These are phyloP conservation scores for Athalia cordata DNA, from an alignment of 2,888 invertebrate genomes.

Conservation along the genomic window DNA sequence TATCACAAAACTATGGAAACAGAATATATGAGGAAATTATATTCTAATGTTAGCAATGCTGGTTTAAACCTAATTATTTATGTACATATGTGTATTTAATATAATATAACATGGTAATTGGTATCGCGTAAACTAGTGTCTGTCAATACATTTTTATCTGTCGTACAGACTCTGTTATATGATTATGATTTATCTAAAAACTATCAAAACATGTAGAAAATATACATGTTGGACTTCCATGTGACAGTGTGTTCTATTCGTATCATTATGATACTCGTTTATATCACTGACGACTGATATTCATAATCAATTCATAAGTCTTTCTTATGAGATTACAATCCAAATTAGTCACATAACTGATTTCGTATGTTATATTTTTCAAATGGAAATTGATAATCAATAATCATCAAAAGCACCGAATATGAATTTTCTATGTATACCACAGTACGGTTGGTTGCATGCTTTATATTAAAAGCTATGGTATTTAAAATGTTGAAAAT, in stretches of 20 bases:
- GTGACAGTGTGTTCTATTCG: neutral
- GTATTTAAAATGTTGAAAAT: neutral
- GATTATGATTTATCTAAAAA: constrained; percentile 18
- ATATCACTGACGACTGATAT: neutral
- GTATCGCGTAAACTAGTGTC: constrained; percentile 3
- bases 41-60: constrained; percentile 23
- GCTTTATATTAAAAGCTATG: neutral
- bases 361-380: constrained; percentile 19
- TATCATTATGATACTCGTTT: constrained; percentile 37
- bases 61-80: constrained; percentile 33
- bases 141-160: constrained; percentile 32
- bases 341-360: neutral
- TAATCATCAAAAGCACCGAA: constrained; percentile 31
- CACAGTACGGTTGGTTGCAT: neutral
- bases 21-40: constrained; percentile 45
- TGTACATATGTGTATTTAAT: neutral
- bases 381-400: constrained; percentile 15
- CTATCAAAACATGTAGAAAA: constrained; percentile 34
- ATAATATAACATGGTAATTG: constrained; percentile 20
- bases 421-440: neutral
- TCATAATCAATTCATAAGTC: neutral
- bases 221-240: constrained; percentile 29
- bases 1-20: constrained; percentile 52
- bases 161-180: constrained; percentile 10
- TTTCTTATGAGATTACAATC: neutral